Conservation (phyloP, 35 echinoderm and acorn worm species). For the Anneissia japonica region DNA sequence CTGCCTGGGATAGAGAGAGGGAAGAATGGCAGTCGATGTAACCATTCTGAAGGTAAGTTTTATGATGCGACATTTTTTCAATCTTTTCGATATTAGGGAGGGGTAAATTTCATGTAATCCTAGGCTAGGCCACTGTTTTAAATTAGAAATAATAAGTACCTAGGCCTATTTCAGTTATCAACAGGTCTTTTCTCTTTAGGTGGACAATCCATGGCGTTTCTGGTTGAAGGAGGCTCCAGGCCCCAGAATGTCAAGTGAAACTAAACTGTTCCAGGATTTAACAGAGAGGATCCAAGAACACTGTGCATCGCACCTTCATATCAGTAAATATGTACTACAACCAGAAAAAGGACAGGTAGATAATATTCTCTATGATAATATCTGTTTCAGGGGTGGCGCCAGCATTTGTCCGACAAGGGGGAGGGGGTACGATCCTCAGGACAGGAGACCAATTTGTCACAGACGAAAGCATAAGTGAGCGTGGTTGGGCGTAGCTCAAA, state of each 20-base stretch:
- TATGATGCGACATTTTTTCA: too few relatives aligned
- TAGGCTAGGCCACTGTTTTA: too few relatives aligned
- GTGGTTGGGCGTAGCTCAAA: too few relatives aligned
- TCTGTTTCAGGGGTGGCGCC: too few relatives aligned
- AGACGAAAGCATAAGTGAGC: too few relatives aligned
- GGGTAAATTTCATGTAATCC: too few relatives aligned
- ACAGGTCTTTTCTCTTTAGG: conserved; percentile 44
- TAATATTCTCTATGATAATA: not conserved
- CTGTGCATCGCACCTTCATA: conserved; percentile 44
- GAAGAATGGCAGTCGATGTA: not conserved
- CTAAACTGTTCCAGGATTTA: conserved; percentile 54
- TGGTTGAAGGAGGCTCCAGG: conserved; percentile 79
- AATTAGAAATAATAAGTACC: too few relatives aligned
- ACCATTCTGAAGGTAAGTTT: not conserved
- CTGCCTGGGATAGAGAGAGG: too few relatives aligned
- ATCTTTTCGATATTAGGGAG: not conserved
- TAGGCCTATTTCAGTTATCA: too few relatives aligned
- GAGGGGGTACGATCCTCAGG: too few relatives aligned
- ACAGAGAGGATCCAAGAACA: conserved; percentile 57
- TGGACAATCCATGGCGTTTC: conserved; percentile 55
- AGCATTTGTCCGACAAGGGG: too few relatives aligned
- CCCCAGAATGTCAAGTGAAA: conserved; percentile 47
- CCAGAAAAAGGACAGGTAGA: conserved; percentile 67
- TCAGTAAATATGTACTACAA: conserved; percentile 34
- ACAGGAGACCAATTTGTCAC: too few relatives aligned